Conservation (phyloP, 2,113 vertebrate genomes). For the Pelmatolapia mariae region DNA sequence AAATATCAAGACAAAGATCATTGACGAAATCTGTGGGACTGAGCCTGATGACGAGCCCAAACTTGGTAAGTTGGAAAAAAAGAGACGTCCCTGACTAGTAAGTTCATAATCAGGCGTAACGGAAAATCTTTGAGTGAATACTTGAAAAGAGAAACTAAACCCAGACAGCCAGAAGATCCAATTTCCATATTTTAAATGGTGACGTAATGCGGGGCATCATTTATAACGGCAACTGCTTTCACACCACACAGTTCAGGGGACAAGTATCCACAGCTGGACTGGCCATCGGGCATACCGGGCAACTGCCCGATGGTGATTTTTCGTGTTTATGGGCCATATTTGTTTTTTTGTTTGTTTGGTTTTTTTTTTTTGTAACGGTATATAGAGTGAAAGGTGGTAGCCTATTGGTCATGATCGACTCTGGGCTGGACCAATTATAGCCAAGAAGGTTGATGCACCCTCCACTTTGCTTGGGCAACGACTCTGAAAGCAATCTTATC, state of each 20-base stretch:
- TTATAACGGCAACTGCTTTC: neutral
- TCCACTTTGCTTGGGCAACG: too few relatives aligned
- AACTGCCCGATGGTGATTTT: too few relatives aligned
- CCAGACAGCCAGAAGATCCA: neutral
- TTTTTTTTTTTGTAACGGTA: too few relatives aligned
- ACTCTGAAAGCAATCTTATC: too few relatives aligned
- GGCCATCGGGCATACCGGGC: too few relatives aligned
- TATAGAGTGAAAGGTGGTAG: too few relatives aligned
- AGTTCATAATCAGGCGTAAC: neutral
- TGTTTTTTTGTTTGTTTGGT: too few relatives aligned
- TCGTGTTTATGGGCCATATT: too few relatives aligned
- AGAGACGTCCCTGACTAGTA: neutral
- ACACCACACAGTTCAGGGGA: neutral
- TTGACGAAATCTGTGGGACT: neutral
- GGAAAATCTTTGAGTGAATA: neutral
- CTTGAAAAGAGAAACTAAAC: neutral
- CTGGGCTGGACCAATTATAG: too few relatives aligned
- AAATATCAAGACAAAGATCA: constrained; percentile 5
- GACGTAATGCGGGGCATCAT: neutral
- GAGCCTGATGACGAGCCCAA: accelerated
- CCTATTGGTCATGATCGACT: too few relatives aligned
- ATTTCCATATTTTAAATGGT: neutral
- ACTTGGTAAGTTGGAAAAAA: neutral
- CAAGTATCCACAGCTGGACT: too few relatives aligned
- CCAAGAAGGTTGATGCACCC: too few relatives aligned